phyloP scores from a whole-genome alignment of 2,113 vertebrate genomes.

The Etheostoma spectabile region DNA sequence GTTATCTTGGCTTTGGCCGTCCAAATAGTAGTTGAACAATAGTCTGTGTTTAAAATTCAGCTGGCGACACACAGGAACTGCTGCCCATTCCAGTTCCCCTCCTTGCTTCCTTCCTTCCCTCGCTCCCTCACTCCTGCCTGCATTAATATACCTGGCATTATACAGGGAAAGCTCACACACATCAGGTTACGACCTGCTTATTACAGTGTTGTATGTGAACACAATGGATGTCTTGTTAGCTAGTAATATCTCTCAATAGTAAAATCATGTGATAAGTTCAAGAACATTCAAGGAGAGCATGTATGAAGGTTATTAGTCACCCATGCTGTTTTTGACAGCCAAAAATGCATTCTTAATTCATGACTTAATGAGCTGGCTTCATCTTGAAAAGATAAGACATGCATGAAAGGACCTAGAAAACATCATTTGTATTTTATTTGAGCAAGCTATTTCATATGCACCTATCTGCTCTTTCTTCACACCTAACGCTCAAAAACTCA shows the following conservation, averaged over 20 bases:
- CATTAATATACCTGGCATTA: slow-evolving; percentile 61
- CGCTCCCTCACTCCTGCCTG: slow-evolving; percentile 51
- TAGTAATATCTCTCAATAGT: neutral
- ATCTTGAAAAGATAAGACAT: neutral
- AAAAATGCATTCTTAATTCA: neutral
- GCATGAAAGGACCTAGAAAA: neutral
- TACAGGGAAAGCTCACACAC: slow-evolving; percentile 45
- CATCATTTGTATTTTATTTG: neutral
- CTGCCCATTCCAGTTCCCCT: slow-evolving; percentile 66
- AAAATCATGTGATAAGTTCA: neutral
- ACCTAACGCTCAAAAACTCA: neutral
- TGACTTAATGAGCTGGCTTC: too few species aligned
- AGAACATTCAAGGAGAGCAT: neutral
- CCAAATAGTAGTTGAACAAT: slow-evolving; percentile 57
- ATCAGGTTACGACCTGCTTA: slow-evolving; percentile 1
- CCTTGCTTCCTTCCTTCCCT: slow-evolving; percentile 72
- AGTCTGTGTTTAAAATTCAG: slow-evolving; percentile 59
- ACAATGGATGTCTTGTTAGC: neutral
- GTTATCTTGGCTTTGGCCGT: slow-evolving; percentile 20
- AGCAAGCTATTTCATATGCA: neutral
- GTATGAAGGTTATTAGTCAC: neutral
- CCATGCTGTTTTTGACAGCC: neutral
- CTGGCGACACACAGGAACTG: slow-evolving; percentile 63
- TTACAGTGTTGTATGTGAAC: neutral
- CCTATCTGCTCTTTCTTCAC: neutral